phyloP scores from a whole-genome alignment of 2,797 vertebrate species.

The Pangasius mekongensis region DNA sequence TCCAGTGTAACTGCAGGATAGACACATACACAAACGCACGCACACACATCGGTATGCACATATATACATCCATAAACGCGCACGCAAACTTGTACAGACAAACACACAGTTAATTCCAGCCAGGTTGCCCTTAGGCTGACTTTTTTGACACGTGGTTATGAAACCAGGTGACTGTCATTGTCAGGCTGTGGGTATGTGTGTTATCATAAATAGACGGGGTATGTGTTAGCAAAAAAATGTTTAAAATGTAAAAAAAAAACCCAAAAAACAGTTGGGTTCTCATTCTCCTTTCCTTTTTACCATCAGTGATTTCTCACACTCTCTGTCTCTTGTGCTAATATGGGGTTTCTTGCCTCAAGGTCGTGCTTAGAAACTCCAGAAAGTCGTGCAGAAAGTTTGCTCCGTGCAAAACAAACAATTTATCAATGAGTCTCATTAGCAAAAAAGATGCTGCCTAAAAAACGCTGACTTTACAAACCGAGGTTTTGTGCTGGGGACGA shows the following conservation, averaged over 20 bases:
- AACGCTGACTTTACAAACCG: neutral
- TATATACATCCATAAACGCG: neutral
- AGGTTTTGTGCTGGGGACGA: neutral
- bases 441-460: neutral
- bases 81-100: constrained; percentile 7
- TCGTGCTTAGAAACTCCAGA: neutral
- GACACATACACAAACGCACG: too few relatives aligned
- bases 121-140: constrained; percentile 15
- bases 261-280: neutral
- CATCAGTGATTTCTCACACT: constrained; percentile 5
- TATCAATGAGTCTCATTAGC: constrained; percentile 13
- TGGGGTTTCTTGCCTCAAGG: neutral
- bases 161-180: constrained; percentile 16
- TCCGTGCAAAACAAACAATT: neutral
- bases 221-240: neutral
- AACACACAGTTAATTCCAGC: constrained; percentile 42
- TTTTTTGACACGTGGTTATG: neutral
- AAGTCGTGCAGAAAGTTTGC: neutral
- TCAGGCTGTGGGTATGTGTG: neutral
- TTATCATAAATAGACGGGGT: neutral
- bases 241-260: neutral
- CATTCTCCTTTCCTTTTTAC: neutral
- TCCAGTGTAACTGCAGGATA: neutral
- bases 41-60: neutral
- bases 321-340: neutral